Base-by-base conservation (phyloP, 92 coral and sea anemone species). In the Heliopora coerulea region DNA sequence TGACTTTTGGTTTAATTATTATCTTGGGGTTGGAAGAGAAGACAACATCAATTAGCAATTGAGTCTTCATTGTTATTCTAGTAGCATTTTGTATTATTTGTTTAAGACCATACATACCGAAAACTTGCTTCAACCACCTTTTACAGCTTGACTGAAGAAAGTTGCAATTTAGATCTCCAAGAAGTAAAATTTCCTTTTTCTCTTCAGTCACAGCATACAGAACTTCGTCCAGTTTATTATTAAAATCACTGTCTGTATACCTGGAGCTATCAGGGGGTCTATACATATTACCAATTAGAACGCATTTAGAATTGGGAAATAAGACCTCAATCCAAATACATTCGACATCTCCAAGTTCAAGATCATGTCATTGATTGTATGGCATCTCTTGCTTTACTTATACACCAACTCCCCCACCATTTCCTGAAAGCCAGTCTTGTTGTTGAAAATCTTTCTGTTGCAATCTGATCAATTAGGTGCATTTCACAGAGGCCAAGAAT, bases 251-350 rank as follows among this genome's bases (percentile, higher is more conserved):
- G 2, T 14, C 49, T 24, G 21, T 31, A 19, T 63, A 63, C 1
- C 35, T 63, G 3, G 70, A 63, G 70, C 24, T 12, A 35, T 63
- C 35, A 12, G 70, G 70, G 0, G 70, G 70, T n/a, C 70, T 46
- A 63, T 63, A 63, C 31, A 63, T 37, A 25, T 31, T 63, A 33
- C 70, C 70, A 33, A 63, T 37, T 31, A 63, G 19, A 1, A 35
- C 8, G 12, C 70, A n/a, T 63, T 21, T 60, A 9, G 70, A 12
- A 33, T 63, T 15, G 12, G 30, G 70, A 15, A 63, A 34, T 8
- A 31, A 1, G 3, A 63, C 35, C 21, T 63, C 70, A 2, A 63
- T 3, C 70, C 70, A 63, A 1, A 63, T 31, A 63, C 70, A 11
- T 49, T 63, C 49, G 11, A 63, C 8, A 17, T 63, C 35, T 13